Base-by-base conservation (phyloP, 2,888 invertebrate genomes). In the Diaphora mendica region DNA sequence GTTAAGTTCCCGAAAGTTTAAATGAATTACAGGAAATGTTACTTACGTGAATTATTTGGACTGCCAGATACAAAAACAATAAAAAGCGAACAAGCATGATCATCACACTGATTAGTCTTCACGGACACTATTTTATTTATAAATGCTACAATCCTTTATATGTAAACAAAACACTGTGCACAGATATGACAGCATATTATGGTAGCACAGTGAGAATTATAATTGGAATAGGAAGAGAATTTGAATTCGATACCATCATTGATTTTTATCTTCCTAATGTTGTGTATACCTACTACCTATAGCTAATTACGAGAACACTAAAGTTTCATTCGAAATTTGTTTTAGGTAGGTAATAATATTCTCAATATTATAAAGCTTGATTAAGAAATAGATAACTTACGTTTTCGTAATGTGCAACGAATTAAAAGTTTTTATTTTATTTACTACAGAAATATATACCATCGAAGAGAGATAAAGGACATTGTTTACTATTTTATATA, bases 21-120 rank as follows among this genome's bases (percentile, higher is more conserved):
- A 39, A 39, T 39, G 2, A 39, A 39, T 48, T 15, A 44, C 44
- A 44, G 15, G 39, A 39, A 39, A 9, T 39, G 77, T 17, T 62
- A 88, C 92, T 92, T 84, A 93, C 93, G 69, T 88, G 78, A 72
- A 86, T 80, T 20, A 82, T 77, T 65, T 79, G 77, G 62, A 79
- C 69, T 62, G 84, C 83, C 35, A 91, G 79, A 78, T 80, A 88
- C 72, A 82, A 83, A 79, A 82, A 88, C 59, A 89, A 77, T 68
- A 89, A 78, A 66, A 87, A 78, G 72, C 85, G 87, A 64, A 86
- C 82, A 64, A 90, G 66, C 87, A 89, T 88, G 76, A 76, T 85
- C 79, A 86, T 84, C 72, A 70, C 71, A 72, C 65, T 44, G 65
- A 72, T 70, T 55, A 62, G 42, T 30, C 75, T 48, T 73, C 68